These are phyloP conservation scores for Plusia festucae DNA, from an alignment of 2,888 invertebrate genomes.

Conservation along the genomic window DNA sequence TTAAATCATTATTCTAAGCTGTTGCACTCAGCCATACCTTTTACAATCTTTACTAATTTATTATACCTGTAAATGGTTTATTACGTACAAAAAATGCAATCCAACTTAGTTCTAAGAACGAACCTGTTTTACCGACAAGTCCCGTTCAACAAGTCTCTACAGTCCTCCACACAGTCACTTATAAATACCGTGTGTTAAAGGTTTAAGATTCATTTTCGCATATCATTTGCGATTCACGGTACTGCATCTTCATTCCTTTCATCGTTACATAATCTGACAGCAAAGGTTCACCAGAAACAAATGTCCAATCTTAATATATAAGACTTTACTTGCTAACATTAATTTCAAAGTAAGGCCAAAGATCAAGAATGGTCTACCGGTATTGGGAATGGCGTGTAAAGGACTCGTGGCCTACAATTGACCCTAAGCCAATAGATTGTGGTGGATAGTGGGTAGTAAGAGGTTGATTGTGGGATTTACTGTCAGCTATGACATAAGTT, in stretches of 20 bases:
- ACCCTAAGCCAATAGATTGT: background rate
- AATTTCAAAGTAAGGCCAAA: slow-evolving; percentile 35
- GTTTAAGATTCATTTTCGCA: background rate
- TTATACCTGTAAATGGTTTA: background rate
- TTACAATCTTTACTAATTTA: background rate
- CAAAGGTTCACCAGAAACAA: slow-evolving; percentile 12
- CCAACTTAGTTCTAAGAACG: background rate
- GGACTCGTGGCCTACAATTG: background rate
- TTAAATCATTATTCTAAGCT: too few relatives aligned
- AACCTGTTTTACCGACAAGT: slow-evolving; percentile 4
- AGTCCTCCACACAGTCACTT: background rate
- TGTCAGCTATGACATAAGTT: background rate
- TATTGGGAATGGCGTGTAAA: slow-evolving; percentile 2
- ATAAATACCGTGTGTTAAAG: too few relatives aligned
- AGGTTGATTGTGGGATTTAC: background rate
- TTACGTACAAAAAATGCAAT: background rate
- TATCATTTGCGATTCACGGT: background rate
- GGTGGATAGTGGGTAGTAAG: background rate
- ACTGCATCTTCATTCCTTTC: background rate
- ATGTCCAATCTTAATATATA: slow-evolving; percentile 17
- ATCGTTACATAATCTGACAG: slow-evolving; percentile 1
- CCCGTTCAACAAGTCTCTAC: background rate
- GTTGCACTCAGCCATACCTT: background rate
- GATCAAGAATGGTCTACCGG: slow-evolving; percentile 16
- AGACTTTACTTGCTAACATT: slow-evolving; percentile 29